Evolutionary conservation across 2,888 invertebrate genomes (phyloP).

Genomic region (Halocaridina rubra): DNA sequence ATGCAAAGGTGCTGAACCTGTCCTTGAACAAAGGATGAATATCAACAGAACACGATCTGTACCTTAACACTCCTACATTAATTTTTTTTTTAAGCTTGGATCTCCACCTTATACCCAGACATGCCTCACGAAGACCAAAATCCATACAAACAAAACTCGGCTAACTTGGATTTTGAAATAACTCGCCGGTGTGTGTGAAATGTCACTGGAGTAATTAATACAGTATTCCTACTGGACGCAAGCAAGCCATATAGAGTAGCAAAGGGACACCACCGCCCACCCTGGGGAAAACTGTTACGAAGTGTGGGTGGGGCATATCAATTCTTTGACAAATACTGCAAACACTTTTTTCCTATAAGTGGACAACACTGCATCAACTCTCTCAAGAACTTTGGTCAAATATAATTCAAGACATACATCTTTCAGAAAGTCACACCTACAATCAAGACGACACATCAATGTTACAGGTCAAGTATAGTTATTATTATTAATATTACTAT

Average conservation of each 20-base stretch:
- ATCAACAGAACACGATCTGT: not conserved
- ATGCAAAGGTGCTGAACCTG: not conserved
- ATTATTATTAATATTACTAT: too few relatives aligned
- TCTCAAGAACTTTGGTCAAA: constrained; percentile 38
- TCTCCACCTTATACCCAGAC: constrained; percentile 34
- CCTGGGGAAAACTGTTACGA: too few relatives aligned
- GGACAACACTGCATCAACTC: not conserved
- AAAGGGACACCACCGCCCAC: not conserved
- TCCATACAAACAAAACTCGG: constrained; percentile 36
- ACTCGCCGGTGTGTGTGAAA: too few relatives aligned
- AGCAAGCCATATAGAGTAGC: not conserved
- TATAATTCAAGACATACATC: constrained; percentile 46
- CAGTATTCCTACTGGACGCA: not conserved
- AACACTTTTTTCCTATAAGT: too few relatives aligned
- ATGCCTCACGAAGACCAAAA: constrained; percentile 28
- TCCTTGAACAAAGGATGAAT: too few relatives aligned
- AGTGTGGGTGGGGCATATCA: too few relatives aligned
- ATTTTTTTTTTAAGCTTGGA: too few relatives aligned
- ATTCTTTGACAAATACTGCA: too few relatives aligned
- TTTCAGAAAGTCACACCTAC: constrained; percentile 55
- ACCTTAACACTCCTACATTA: not conserved
- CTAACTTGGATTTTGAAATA: not conserved
- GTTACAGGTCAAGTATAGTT: constrained; percentile 52
- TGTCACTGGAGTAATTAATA: too few relatives aligned
- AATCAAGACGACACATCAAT: constrained; percentile 57